Evolutionary conservation across 2,888 invertebrate genomes (phyloP).

Genomic region (Salpingus planirostris): DNA sequence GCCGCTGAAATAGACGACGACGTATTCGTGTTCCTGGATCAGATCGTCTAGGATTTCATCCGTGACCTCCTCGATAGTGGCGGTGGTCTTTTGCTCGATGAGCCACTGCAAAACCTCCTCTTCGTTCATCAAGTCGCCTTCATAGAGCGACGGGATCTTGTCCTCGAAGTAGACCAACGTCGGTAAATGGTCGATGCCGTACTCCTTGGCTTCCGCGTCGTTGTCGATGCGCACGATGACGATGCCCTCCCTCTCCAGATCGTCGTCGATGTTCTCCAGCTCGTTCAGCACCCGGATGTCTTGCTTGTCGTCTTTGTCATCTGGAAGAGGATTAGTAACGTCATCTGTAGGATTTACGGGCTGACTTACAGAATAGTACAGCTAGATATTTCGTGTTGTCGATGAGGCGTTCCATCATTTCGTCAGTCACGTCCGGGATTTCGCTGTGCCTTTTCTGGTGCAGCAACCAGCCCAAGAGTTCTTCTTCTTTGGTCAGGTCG

Average conservation of each 20-base stretch:
- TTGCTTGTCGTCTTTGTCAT: slow-evolving; percentile 84
- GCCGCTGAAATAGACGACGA: slow-evolving; percentile 89
- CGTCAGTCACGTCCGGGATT: slow-evolving; percentile 86
- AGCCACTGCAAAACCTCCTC: slow-evolving; percentile 87
- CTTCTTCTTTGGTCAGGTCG: slow-evolving; percentile 81
- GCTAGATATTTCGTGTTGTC: slow-evolving; percentile 73
- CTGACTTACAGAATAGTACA: slow-evolving; percentile 82
- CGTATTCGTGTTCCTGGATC: slow-evolving; percentile 85
- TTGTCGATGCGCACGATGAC: slow-evolving; percentile 86
- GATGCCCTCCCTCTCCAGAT: slow-evolving; percentile 81
- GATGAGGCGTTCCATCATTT: slow-evolving; percentile 87
- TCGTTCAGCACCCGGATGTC: slow-evolving; percentile 81
- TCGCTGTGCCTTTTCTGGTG: slow-evolving; percentile 86
- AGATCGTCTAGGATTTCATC: slow-evolving; percentile 80
- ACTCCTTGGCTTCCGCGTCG: slow-evolving; percentile 82
- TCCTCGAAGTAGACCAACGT: slow-evolving; percentile 83
- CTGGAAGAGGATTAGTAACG: slow-evolving; percentile 41
- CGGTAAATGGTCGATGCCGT: slow-evolving; percentile 81
- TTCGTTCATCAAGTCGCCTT: slow-evolving; percentile 86
- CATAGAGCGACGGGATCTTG: slow-evolving; percentile 83
- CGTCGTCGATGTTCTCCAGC: slow-evolving; percentile 87
- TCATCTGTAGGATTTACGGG: slow-evolving; percentile 1
- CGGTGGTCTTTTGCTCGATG: slow-evolving; percentile 77
- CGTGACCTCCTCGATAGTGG: slow-evolving; percentile 90
- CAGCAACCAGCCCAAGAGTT: slow-evolving; percentile 79